Evolutionary conservation across 1,140 invertebrate genomes (phyloP).

Genomic region (Manduca sexta): DNA sequence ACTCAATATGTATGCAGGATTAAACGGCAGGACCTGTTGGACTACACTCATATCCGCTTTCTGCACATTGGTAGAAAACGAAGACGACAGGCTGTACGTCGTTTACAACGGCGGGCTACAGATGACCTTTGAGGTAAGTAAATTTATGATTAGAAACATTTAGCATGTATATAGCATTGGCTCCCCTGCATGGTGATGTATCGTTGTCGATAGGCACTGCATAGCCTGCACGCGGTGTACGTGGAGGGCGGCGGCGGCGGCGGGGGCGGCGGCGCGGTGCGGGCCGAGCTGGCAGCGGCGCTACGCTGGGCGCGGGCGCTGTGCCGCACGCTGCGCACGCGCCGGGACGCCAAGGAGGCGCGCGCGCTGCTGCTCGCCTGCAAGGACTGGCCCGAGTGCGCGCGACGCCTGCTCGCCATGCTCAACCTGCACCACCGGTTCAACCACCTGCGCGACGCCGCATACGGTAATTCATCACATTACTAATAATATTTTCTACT

Average conservation of each 20-base stretch:
- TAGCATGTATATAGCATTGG: too few relatives aligned
- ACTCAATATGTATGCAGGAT: slow-evolving; percentile 64
- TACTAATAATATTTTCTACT: too few relatives aligned
- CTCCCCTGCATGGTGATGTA: too few relatives aligned
- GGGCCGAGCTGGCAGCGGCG: slow-evolving; percentile 84
- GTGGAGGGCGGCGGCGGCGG: slow-evolving; percentile 93
- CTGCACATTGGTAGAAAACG: slow-evolving; percentile 88
- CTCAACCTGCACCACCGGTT: slow-evolving; percentile 93
- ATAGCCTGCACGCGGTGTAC: slow-evolving; percentile 94
- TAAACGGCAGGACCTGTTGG: slow-evolving; percentile 90
- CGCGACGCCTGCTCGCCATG: slow-evolving; percentile 88
- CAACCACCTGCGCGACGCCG: slow-evolving; percentile 82
- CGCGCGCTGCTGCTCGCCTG: slow-evolving; percentile 77
- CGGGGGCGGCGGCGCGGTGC: slow-evolving; percentile 75
- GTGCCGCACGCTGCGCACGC: slow-evolving; percentile 79
- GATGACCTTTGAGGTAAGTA: slow-evolving; percentile 86
- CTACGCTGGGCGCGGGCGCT: slow-evolving; percentile 84
- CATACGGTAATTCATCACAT: slow-evolving; percentile 75
- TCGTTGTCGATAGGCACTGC: slow-evolving; percentile 79
- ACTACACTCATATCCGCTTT: slow-evolving; percentile 91
- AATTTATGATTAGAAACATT: not conserved
- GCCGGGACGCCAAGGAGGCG: slow-evolving; percentile 78
- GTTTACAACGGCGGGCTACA: slow-evolving; percentile 91
- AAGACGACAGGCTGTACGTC: slow-evolving; percentile 90
- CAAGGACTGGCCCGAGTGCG: slow-evolving; percentile 90